These are phyloP conservation scores for Bombus polaris DNA, from an alignment of 1,140 invertebrate genomes.

Conservation along the genomic window DNA sequence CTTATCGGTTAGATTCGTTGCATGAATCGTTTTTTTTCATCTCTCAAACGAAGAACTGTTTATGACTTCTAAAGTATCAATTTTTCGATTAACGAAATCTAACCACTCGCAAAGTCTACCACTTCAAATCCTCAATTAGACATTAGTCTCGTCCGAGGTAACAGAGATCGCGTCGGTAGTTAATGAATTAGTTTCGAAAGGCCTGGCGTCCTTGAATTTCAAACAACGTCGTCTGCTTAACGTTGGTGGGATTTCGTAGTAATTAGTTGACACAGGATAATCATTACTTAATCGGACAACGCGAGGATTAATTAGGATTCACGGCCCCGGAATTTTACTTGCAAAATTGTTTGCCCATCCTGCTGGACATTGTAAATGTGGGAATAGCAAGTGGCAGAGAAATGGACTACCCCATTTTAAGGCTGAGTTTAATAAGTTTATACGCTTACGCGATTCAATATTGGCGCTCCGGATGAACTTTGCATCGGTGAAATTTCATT, in stretches of 20 bases:
- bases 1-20: neutral
- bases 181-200: slow-evolving; percentile 30
- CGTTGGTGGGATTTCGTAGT: slow-evolving; percentile 24
- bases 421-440: neutral
- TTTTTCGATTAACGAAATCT: too few relatives aligned
- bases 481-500: neutral
- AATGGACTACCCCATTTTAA: neutral
- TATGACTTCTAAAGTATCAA: too few relatives aligned
- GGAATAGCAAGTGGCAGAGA: neutral
- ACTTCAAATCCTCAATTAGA: neutral
- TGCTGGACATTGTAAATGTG: neutral
- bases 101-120: neutral
- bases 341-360: slow-evolving; percentile 35
- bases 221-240: slow-evolving; percentile 2
- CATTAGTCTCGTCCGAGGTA: too few relatives aligned
- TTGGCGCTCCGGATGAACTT: neutral
- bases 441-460: neutral
- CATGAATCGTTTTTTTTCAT: neutral
- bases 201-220: slow-evolving; percentile 27
- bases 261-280: slow-evolving; percentile 44
- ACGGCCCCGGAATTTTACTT: slow-evolving; percentile 3
- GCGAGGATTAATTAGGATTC: slow-evolving; percentile 45
- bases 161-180: slow-evolving; percentile 1
- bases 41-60: too few relatives aligned
- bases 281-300: slow-evolving; percentile 45